Base-by-base conservation (phyloP, 2,797 vertebrate species). In the Leptoclinus maculatus region DNA sequence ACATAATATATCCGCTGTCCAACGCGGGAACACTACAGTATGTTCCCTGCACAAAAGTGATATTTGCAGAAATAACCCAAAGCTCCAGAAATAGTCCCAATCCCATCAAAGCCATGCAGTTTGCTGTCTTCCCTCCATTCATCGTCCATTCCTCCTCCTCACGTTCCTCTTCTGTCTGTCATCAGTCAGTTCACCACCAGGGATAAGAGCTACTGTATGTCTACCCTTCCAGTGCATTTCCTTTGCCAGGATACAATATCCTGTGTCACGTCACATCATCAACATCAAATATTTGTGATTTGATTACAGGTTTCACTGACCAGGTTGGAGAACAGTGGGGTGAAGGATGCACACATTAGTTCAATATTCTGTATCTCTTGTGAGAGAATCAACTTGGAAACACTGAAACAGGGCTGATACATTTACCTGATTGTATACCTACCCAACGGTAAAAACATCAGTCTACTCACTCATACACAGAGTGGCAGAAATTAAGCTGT, bases 41-140 rank as follows among this genome's bases (percentile, higher is more conserved):
- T 66, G 12, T 19, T 66, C 29, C 25, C 74, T 68, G 56, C 13
- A 45, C 27, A 78, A 38, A 83, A 73, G 53, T 49, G 5, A 43
- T 23, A 81, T 25, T 4, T 29, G 21, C 83, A 80, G 62, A 76
- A 81, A 89, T 78, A 84, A 78, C 56, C 32, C n/a, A 4, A 4
- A 56, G 69, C 68, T 83, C 66, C 74, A 62, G 39, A 80, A 87
- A 88, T 80, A 89, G 68, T 69, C 70, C 23, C 59, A 86, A 80
- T 86, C 69, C 76, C 64, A 85, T 85, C 59, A 75, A 75, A 76
- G 5, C 57, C 66, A n/a, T 78, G 75, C 70, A 51, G 65, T 83
- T 82, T 76, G 1, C 68, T 47, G 53, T 54, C 51, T 71, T 68
- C 45, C 56, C 41, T 73, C 63, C 62, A 80, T 88, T 85, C 77